Base-by-base conservation (phyloP, 2,113 vertebrate genomes). In the Esox niger region DNA sequence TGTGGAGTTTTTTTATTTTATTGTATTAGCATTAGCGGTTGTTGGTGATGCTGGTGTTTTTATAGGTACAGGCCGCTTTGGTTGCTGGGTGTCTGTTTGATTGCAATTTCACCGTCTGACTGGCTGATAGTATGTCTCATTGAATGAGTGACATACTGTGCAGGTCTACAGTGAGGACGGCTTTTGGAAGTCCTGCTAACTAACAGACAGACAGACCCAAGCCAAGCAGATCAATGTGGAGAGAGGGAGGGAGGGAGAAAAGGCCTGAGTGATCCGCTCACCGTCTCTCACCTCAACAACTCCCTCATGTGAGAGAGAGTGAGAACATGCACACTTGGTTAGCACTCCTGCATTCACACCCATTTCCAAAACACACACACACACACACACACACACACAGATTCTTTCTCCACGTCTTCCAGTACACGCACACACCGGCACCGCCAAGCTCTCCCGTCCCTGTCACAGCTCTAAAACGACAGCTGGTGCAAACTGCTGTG, bases 311-410 rank as follows among this genome's bases (percentile, higher is more conserved):
- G 76, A 79, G 85, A 70, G 80, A 89, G 78, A 86, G 79, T 83
- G 84, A 79, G 79, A 85, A 86, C 86, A 83, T n/a, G n/a, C 64
- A 60, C 58, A 66, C 62, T 68, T 79, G 79, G 87, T 84, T 74
- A 80, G 71, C 83, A 83, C 84, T 70, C 81, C 75, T 77, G 70
- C 79, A 83, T 86, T 87, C 72, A 82, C 85, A 84, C 84, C 6
- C 23, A 35, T 29, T 10, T 6, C 26, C 72, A 62, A 55, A 62
- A 70, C 77, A 68, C 62, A 67, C 68, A 26, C 64, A 33, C 55
- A 47, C 27, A 59, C 66, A 58, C 56, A 60, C 72, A 66, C 27
- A 54, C 63, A 21, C 46, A 49, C 20, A 49, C 4, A 66, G 26
- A 52, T 27, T 0, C 15, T n/a, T n/a, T n/a, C n/a, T n/a, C n/a